Evolutionary conservation across 2,888 invertebrate genomes (phyloP).

Genomic region (Desoria tigrina): DNA sequence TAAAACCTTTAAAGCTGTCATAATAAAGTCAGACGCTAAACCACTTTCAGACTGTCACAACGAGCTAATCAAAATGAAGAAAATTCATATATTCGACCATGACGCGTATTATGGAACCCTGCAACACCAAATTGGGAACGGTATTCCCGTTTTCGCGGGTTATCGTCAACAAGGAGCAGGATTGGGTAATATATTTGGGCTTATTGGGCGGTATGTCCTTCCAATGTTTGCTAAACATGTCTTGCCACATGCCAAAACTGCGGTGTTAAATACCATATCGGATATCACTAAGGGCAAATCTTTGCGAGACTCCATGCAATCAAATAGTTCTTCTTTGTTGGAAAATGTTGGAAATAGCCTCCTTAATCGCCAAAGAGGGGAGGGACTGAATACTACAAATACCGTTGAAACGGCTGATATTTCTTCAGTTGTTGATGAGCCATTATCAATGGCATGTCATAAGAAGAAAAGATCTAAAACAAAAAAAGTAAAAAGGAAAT

Average conservation of each 20-base stretch:
- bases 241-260: constrained; percentile 23
- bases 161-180: constrained; percentile 27
- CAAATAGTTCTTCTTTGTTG: constrained; percentile 6
- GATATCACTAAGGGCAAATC: constrained; percentile 7
- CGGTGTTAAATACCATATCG: constrained; percentile 11
- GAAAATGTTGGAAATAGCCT: constrained; percentile 12
- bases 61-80: not conserved
- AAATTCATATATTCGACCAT: constrained; percentile 1
- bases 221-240: constrained; percentile 26
- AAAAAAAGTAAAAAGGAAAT: not conserved
- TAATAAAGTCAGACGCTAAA: no score
- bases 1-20: no score
- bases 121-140: not conserved
- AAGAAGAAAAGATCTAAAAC: constrained; percentile 4
- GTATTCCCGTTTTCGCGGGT: not conserved
- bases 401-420: constrained; percentile 1
- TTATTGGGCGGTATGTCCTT: constrained; percentile 19
- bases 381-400: constrained; percentile 11
- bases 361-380: not conserved
- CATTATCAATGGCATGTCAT: not conserved
- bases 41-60: no score
- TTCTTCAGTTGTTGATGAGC: not conserved
- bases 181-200: constrained; percentile 14
- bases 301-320: not conserved
- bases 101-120: not conserved